Evolutionary conservation across 2,797 vertebrate genomes (phyloP).

Genomic region (Clamator glandarius): DNA sequence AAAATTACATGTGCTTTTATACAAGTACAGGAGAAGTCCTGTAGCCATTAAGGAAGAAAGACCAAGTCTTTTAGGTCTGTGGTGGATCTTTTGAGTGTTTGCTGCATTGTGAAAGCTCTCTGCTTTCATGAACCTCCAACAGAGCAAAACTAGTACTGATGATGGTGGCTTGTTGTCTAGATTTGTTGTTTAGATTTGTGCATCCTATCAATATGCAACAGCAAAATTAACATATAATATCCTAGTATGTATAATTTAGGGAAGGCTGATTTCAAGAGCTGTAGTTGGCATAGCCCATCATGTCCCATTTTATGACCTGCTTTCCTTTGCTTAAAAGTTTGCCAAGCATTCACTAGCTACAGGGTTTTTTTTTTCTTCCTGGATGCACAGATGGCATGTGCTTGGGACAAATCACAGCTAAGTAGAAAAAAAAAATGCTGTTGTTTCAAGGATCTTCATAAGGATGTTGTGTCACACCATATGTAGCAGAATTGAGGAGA

Average conservation of each 20-base stretch:
- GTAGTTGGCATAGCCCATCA: background rate
- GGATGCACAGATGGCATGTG: conserved; percentile 59
- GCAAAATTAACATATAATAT: background rate
- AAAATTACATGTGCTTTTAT: background rate
- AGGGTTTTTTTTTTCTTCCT: background rate
- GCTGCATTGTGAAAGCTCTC: background rate
- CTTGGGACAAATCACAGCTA: conserved; percentile 63
- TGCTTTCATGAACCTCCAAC: background rate
- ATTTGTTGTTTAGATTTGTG: background rate
- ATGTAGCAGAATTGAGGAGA: conserved; percentile 42
- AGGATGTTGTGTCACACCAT: conserved; percentile 67
- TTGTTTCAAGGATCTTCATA: conserved; percentile 58
- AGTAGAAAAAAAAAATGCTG: conserved; percentile 52
- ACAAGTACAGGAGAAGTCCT: background rate
- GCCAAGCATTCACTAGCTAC: background rate
- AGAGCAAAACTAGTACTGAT: background rate
- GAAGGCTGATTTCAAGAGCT: background rate
- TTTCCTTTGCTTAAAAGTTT: conserved; percentile 44
- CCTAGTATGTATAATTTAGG: background rate
- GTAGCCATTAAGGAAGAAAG: background rate
- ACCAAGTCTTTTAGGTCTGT: background rate
- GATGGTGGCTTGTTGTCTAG: background rate
- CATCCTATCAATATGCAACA: background rate
- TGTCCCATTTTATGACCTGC: conserved; percentile 43
- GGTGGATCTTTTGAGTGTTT: background rate